These are phyloP conservation scores for Stichopus horrens DNA, from an alignment of 53 echinoderm and acorn worm species.

Conservation along the genomic window DNA sequence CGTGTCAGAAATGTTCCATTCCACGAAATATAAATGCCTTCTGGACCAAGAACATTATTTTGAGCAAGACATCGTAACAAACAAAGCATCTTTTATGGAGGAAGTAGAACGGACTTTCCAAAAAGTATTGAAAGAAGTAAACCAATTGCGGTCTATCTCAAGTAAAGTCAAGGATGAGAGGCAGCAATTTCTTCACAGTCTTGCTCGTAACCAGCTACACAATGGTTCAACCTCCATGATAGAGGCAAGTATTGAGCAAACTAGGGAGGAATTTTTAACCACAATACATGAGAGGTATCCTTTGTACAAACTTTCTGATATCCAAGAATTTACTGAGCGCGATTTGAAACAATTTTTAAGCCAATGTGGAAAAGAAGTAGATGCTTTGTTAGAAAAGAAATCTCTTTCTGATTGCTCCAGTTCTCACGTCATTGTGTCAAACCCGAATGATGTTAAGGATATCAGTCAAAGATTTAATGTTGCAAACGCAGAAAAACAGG, in stretches of 20 bases:
- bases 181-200: neutral
- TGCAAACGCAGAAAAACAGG: neutral
- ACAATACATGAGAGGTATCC: neutral
- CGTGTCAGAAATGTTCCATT: neutral
- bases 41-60: constrained; percentile 11
- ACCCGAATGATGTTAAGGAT: neutral
- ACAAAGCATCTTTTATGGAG: neutral
- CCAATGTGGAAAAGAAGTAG: constrained; percentile 20
- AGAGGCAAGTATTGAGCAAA: neutral
- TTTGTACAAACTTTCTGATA: neutral
- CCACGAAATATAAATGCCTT: constrained; percentile 1
- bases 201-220: neutral
- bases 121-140: neutral
- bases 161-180: neutral
- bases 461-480: constrained; percentile 20
- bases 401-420: neutral
- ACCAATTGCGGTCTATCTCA: neutral
- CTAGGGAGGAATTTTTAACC: neutral
- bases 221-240: neutral
- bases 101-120: neutral
- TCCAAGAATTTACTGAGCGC: neutral
- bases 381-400: neutral
- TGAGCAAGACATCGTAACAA: neutral
- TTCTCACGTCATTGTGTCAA: neutral
- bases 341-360: neutral